Conservation (phyloP, 2,113 vertebrate genomes). For the Pseudorectes ferrugineus region DNA sequence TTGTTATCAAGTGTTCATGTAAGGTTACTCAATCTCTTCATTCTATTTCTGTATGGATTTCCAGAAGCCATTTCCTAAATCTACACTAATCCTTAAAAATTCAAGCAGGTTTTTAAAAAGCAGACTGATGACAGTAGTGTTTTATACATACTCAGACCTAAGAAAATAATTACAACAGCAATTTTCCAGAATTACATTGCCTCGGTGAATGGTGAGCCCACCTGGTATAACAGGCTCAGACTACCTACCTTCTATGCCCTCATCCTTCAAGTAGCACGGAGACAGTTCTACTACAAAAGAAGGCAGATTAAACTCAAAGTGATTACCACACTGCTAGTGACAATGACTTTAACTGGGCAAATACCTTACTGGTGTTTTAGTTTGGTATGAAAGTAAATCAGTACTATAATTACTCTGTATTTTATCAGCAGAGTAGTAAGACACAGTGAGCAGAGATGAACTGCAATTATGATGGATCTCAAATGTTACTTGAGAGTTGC, state of each 20-base stretch:
- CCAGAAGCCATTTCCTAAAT: not conserved
- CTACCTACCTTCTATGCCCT: not conserved
- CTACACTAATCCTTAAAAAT: not conserved
- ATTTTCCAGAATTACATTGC: not conserved
- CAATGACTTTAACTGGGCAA: not conserved
- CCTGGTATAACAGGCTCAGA: not conserved
- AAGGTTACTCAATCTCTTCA: not conserved
- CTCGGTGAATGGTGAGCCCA: not conserved
- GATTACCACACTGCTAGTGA: accelerated
- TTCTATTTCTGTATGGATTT: not conserved
- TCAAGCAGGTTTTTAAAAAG: not conserved
- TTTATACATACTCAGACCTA: not conserved
- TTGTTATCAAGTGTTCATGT: not conserved
- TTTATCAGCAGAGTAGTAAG: not conserved
- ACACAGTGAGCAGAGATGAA: not conserved
- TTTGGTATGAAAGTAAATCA: not conserved
- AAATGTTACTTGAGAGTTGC: not conserved
- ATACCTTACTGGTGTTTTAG: not conserved
- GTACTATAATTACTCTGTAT: not conserved
- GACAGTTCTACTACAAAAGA: not conserved
- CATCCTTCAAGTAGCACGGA: not conserved
- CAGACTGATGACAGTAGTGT: not conserved
- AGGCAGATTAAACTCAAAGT: not conserved
- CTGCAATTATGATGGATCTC: not conserved
- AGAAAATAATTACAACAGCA: not conserved